Evolutionary conservation across 2,113 vertebrate species (phyloP), one percentile per base, ranked within the genome.

Genomic region (Empidonax alnorum): DNA sequence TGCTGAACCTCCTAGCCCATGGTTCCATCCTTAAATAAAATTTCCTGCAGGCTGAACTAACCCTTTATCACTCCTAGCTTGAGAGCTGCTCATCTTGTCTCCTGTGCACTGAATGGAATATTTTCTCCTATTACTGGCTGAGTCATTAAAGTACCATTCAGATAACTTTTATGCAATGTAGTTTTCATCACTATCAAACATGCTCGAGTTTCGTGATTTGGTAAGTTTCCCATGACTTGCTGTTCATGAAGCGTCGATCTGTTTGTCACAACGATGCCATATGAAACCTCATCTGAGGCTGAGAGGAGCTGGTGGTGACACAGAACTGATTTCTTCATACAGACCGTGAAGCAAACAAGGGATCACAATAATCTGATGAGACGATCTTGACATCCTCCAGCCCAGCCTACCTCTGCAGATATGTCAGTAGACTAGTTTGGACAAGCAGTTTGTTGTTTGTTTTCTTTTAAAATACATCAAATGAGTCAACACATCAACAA

Each of bases 391-490:
- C 77, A 89, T 92, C 89, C 90, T 92, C 65, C 76, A 93, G 89
- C 91, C 68, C 73, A 87, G 76, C 94, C 91, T 78, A 59, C 76
- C 76, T 92, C 86, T 17, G 11, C 88, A 91, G 82, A 68, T 88
- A 73, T 87, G 74, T 92, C 92, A 80, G 88, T 17, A 74, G 73
- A 75, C 96, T 94, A 5, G 95, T 97, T 89, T 84, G 86, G 86
- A 94, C 96, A 94, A 84, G 96, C 80, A 72, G 61, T 87, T 96
- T 92, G 90, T 88, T 96, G 86, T 92, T 90, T 94, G 92, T 89
- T 94, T 96, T 77, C 89, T 89, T 96, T 93, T 95, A 84, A 84
- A 92, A 94, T 67, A 92, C 86, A 97, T 97, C 90, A 95, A 92
- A 93, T 93, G 90, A 93, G 83, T 94, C 47, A 62, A 96, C 86